Conservation (phyloP, 2,113 vertebrate species). For the Myotis brandtii region DNA sequence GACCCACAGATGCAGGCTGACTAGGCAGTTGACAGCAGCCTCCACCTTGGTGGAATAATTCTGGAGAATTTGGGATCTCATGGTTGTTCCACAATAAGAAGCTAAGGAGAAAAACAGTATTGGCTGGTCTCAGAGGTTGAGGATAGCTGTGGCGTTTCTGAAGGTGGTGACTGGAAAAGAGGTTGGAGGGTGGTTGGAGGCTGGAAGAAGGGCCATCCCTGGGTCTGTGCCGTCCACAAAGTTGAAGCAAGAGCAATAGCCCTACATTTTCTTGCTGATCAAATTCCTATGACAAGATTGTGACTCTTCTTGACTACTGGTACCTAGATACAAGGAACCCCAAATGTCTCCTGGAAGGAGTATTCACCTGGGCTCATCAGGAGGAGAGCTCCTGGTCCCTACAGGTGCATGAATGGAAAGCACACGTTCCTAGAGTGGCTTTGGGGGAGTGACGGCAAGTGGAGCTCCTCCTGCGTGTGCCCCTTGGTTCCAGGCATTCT, state of each 20-base stretch:
- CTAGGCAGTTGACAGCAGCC: constrained; percentile 54
- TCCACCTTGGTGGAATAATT: constrained; percentile 71
- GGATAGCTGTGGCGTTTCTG: background rate
- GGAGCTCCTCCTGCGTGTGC: too few relatives aligned
- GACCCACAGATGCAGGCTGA: constrained; percentile 52
- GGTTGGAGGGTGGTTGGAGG: background rate
- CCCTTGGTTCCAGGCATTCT: too few relatives aligned
- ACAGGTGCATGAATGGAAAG: too few relatives aligned
- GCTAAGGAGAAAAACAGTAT: background rate
- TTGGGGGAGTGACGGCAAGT: too few relatives aligned
- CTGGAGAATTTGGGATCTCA: constrained; percentile 71
- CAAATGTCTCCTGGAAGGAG: too few relatives aligned
- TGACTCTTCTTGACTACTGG: too few relatives aligned
- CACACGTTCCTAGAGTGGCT: too few relatives aligned
- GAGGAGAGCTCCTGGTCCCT: too few relatives aligned
- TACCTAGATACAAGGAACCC: too few relatives aligned
- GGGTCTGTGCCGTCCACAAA: background rate
- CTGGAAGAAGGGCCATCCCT: background rate
- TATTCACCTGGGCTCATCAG: too few relatives aligned
- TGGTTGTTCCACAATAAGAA: background rate
- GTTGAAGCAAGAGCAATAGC: background rate
- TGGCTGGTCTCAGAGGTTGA: background rate
- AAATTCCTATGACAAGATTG: too few relatives aligned
- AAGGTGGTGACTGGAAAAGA: background rate
- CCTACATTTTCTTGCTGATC: too few relatives aligned